Conservation (phyloP, 2,797 vertebrate genomes). For the Hipposideros larvatus region DNA sequence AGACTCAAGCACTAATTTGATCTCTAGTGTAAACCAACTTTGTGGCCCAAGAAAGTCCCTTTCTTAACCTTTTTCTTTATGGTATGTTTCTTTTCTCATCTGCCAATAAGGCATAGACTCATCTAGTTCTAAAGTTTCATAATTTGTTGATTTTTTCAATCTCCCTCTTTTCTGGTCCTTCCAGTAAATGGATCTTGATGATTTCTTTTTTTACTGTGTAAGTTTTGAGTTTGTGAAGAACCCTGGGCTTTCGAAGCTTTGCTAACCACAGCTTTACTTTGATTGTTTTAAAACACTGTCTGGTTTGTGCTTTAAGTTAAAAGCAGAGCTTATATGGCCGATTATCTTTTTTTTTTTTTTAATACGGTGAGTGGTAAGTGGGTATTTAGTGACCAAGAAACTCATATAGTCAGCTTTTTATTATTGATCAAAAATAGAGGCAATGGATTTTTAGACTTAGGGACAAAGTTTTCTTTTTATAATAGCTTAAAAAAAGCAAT, state of each 20-base stretch:
- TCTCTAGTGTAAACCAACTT: background rate
- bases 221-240: background rate
- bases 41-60: background rate
- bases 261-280: conserved; percentile 41
- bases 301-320: conserved; percentile 57
- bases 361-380: conserved; percentile 62
- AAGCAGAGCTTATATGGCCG: background rate
- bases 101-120: conserved; percentile 29
- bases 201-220: background rate
- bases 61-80: background rate
- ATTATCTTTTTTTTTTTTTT: background rate
- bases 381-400: conserved; percentile 77
- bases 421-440: conserved; percentile 75
- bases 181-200: conserved; percentile 63
- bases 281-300: conserved; percentile 71
- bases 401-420: conserved; percentile 76
- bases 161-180: conserved; percentile 24
- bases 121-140: conserved; percentile 59
- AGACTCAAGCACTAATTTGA: background rate
- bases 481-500: conserved; percentile 59
- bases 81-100: conserved; percentile 8
- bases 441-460: conserved; percentile 76
- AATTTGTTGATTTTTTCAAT: conserved; percentile 54
- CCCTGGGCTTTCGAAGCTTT: conserved; percentile 1
- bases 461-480: conserved; percentile 77